Evolutionary conservation across 2,113 vertebrate genomes (phyloP), one percentile per base, ranked within the genome.

Genomic region (Poecile atricapillus): DNA sequence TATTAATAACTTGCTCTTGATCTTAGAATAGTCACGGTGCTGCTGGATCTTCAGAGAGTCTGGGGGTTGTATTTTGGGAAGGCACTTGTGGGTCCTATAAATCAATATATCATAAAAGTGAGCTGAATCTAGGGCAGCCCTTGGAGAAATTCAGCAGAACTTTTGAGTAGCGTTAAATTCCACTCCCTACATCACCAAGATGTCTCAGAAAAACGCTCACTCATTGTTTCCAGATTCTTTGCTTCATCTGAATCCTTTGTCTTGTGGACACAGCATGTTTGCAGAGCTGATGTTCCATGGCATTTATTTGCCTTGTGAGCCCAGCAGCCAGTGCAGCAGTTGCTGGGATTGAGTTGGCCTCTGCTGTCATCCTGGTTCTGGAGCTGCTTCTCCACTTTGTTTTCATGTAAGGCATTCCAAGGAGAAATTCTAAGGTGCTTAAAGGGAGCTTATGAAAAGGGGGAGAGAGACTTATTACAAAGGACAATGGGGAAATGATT

Each of bases 1-100:
- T 83, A 93, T 94, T 89, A 94, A 87, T 91, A 93, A 90, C 74
- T 65, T 52, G 33, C 35, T 78, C 77, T 94, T 84, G 73, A 89
- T 95, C 77, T 93, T 10, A 62, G 83, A 76, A 77, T 86, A 89
- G 68, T 67, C 65, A 20, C 13, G 33, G 75, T 60, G 87, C 75
- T 91, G 84, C 8, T 91, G 24, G 6, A 16, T 60, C 91, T 89
- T 92, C 86, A 74, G 83, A 93, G 52, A 71, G 64, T 14, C 86
- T 0, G 1, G 83, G 81, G 56, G 68, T 58, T 64, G 87, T 87
- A 68, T 89, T 96, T 91, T 82, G 90, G 90, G 94, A 95, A 95
- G 91, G 95, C 64, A 27, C 33, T 71, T 83, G 59, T 46, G 77
- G 83, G 46, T 24, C 63, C 16, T 79, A 19, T 25, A 80, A 93